Percentiles rank a stretch among this genome's conserved stretches.
Evolutionary conservation across 1,140 invertebrate genomes (phyloP).

Genomic region (Yoshiicerus persimilis): DNA sequence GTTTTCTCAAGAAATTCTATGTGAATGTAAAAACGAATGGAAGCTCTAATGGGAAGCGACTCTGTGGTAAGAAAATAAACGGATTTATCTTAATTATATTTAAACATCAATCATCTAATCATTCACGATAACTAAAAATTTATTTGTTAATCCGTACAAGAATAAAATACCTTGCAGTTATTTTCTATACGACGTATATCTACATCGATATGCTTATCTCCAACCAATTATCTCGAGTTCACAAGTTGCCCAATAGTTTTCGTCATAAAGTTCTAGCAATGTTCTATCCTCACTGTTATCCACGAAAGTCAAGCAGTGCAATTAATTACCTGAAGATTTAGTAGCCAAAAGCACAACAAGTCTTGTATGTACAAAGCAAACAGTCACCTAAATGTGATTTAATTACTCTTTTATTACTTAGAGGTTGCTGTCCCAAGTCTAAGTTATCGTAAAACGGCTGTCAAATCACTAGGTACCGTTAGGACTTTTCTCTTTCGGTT

Average conservation of each 20-base stretch:
- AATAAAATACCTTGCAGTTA: background rate
- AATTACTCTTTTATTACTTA: background rate
- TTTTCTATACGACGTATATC: background rate
- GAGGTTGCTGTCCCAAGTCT: background rate
- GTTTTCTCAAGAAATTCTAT: background rate
- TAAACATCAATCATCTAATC: background rate
- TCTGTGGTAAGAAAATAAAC: slow-evolving; percentile 2
- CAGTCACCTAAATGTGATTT: background rate
- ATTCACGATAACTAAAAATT: background rate
- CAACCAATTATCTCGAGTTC: background rate
- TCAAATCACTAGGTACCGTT: background rate
- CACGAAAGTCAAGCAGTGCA: background rate
- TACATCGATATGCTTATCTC: background rate
- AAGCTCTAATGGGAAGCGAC: slow-evolving; percentile 25
- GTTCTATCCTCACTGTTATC: background rate
- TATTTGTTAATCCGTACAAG: background rate
- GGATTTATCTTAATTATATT: background rate
- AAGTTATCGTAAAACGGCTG: background rate
- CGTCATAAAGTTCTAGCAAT: background rate
- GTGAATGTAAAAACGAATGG: slow-evolving; percentile 11
- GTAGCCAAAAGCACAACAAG: background rate
- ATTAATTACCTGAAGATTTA: background rate
- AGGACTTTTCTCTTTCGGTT: background rate
- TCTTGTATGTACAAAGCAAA: background rate
- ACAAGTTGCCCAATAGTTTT: background rate